Percentiles rank a stretch among this genome's conserved stretches.
Evolutionary conservation across 1,140 invertebrate species (phyloP).

Genomic region (Lordiphosa mommai): DNA sequence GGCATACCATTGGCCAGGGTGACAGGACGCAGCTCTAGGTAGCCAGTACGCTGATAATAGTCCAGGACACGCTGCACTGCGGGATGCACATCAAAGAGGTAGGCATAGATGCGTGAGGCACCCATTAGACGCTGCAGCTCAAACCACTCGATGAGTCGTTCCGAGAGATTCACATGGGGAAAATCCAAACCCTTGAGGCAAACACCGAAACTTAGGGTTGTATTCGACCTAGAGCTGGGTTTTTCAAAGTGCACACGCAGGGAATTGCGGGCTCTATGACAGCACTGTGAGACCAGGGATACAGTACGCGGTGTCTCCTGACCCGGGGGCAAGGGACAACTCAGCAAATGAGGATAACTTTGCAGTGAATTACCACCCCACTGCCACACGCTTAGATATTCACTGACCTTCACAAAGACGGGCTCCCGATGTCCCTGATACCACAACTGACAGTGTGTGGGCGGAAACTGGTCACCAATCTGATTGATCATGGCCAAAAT

Average conservation of each 20-base stretch:
- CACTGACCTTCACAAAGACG: constrained; percentile 86
- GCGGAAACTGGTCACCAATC: constrained; percentile 84
- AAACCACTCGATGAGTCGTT: constrained; percentile 95
- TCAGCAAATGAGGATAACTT: constrained; percentile 92
- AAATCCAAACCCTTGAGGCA: constrained; percentile 97
- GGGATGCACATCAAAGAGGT: constrained; percentile 92
- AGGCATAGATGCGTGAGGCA: constrained; percentile 94
- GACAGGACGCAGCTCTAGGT: constrained; percentile 85
- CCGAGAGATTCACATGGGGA: constrained; percentile 91
- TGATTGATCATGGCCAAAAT: constrained; percentile 92
- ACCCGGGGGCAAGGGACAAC: constrained; percentile 88
- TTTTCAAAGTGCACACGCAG: constrained; percentile 88
- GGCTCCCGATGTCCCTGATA: constrained; percentile 88
- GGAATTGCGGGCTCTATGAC: constrained; percentile 91
- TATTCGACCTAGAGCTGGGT: neutral
- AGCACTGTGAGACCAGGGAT: constrained; percentile 88
- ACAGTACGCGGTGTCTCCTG: constrained; percentile 87
- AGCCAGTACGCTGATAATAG: constrained; percentile 53
- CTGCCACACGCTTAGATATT: constrained; percentile 95
- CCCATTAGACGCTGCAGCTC: constrained; percentile 92
- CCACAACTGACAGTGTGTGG: constrained; percentile 93
- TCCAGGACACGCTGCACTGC: constrained; percentile 92
- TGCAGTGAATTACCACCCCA: constrained; percentile 94
- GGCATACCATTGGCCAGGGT: constrained; percentile 88
- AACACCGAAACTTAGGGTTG: constrained; percentile 88